Conservation (phyloP, 2,113 vertebrate genomes). For the Bufo gargarizans region DNA sequence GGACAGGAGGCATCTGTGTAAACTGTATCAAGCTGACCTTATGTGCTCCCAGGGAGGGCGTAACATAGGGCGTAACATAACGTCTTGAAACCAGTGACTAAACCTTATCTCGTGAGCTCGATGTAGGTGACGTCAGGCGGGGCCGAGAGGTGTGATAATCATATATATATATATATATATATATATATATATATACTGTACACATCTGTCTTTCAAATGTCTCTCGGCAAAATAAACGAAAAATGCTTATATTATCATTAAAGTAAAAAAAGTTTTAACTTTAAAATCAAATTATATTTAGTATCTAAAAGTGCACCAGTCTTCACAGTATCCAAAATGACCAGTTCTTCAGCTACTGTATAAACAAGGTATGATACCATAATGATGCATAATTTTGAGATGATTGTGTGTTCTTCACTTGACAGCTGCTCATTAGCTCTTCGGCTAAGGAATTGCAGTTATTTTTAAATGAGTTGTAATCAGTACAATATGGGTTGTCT, state of each 20-base stretch:
- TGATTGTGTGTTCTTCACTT: slow-evolving; percentile 21
- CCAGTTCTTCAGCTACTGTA: slow-evolving; percentile 20
- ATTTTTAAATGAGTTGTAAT: slow-evolving; percentile 36
- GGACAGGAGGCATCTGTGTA: too few relatives aligned
- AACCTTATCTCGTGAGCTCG: too few relatives aligned
- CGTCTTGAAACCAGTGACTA: too few relatives aligned
- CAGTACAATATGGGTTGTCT: slow-evolving; percentile 27
- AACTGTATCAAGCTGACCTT: too few relatives aligned
- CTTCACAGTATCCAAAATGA: slow-evolving; percentile 3
- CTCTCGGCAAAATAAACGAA: neutral
- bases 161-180: too few relatives aligned
- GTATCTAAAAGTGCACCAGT: slow-evolving; percentile 23
- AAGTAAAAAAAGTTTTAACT: slow-evolving; percentile 2
- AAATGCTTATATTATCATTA: neutral
- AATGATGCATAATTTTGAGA: slow-evolving; percentile 34
- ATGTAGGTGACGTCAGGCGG: too few relatives aligned
- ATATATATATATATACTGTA: too few relatives aligned
- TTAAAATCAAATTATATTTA: neutral
- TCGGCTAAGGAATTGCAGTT: slow-evolving; percentile 9
- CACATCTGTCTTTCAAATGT: neutral
- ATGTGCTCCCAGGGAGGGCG: too few relatives aligned
- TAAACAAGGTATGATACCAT: slow-evolving; percentile 28
- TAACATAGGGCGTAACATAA: too few relatives aligned
- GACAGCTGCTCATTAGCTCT: slow-evolving; percentile 37
- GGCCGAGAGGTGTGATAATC: too few relatives aligned